Evolutionary conservation across 1,140 invertebrate genomes (phyloP).

Genomic region (Saccostrea glomerata): DNA sequence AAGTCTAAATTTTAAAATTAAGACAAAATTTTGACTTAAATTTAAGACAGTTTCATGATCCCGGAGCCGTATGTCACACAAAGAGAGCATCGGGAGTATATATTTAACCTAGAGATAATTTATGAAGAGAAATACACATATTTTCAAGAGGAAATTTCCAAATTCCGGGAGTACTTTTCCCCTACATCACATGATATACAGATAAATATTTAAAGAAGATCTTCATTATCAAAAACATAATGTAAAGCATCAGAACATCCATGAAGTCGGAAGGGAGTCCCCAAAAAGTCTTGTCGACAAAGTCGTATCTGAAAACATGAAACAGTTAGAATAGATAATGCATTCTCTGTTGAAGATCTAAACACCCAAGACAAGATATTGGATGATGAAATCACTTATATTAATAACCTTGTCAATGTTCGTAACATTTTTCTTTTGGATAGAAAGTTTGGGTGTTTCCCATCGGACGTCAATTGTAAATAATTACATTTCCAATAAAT

Average conservation of each 20-base stretch:
- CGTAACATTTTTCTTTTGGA: too few relatives aligned
- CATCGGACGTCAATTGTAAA: too few relatives aligned
- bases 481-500: too few relatives aligned
- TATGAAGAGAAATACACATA: too few relatives aligned
- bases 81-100: too few relatives aligned
- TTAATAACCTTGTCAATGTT: neutral
- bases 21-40: too few relatives aligned
- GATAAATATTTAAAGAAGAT: neutral
- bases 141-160: too few relatives aligned
- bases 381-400: neutral
- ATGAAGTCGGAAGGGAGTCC: neutral
- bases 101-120: too few relatives aligned
- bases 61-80: too few relatives aligned
- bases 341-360: neutral
- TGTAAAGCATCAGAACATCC: neutral
- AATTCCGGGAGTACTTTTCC: neutral
- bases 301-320: neutral
- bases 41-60: too few relatives aligned
- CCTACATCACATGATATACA: neutral
- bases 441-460: too few relatives aligned
- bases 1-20: too few relatives aligned
- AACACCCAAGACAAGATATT: neutral
- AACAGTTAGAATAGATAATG: neutral
- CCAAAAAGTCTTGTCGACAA: neutral
- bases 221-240: neutral